Percentiles rank a stretch among this genome's conserved stretches.
Evolutionary conservation across 2,113 vertebrate species (phyloP).

Genomic region (Tachycineta bicolor): DNA sequence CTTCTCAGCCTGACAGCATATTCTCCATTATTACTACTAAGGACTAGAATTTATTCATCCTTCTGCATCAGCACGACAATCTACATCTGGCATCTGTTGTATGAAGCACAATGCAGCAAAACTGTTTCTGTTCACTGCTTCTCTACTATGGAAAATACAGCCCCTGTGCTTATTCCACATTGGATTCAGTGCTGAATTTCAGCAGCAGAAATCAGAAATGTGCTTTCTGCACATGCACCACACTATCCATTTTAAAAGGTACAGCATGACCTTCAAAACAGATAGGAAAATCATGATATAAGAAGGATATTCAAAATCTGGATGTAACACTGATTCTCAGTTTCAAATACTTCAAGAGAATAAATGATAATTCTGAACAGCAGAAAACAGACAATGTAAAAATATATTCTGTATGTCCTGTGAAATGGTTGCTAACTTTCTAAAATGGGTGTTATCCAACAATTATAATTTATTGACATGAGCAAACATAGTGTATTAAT

Average conservation of each 20-base stretch:
- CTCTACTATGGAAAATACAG: not conserved
- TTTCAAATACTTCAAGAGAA: not conserved
- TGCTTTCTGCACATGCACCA: not conserved
- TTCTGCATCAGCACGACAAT: not conserved
- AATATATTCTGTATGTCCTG: rapidly evolving
- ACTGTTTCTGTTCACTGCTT: not conserved
- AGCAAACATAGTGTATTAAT: not conserved
- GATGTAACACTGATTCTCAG: not conserved
- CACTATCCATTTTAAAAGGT: not conserved
- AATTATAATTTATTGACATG: not conserved
- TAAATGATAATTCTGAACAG: not conserved
- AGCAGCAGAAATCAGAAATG: not conserved
- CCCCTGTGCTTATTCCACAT: not conserved
- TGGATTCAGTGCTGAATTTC: not conserved
- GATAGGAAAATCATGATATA: not conserved
- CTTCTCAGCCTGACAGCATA: not conserved
- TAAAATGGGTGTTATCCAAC: not conserved
- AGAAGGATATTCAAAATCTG: not conserved
- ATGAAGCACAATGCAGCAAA: not conserved
- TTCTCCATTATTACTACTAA: not conserved
- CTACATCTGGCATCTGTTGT: not conserved
- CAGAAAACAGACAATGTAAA: not conserved
- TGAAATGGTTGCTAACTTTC: not conserved
- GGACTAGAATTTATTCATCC: not conserved
- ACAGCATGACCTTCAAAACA: not conserved